Evolutionary conservation across 1,140 invertebrate species (phyloP), one percentile per base, ranked within the genome.

Genomic region (Lysiphlebus fabarum): DNA sequence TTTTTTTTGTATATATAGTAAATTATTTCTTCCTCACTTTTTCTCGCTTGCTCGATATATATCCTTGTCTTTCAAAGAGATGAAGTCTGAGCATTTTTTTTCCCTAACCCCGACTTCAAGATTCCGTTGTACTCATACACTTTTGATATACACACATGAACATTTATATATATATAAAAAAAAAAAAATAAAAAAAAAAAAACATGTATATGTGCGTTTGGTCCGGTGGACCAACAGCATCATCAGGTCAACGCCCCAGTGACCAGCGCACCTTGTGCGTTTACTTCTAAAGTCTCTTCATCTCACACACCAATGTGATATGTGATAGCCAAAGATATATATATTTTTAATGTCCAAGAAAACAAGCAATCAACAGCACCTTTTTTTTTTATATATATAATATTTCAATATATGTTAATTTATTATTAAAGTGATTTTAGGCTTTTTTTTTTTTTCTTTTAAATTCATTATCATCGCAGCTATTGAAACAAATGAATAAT

Each of bases 211-310:
- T 26, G 17, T 26, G 17, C 53, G 58, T 55, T 60, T 60, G 58
- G 58, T 60, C 53, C 53, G 41, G 17, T 26, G 17, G 57, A 51
- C 49, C 62, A 57, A 26, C 17, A 50, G 65, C 61, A 50, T 58
- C 62, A 63, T 63, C 70, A 69, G 73, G 73, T 75, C 73, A 75
- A 75, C 71, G 72, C 71, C 73, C 73, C 60, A 74, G 67, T 75
- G 70, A 75, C 70, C 72, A 75, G 69, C 65, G 70, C 70, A 70
- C 66, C 69, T 70, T 71, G 61, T 68, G 62, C 68, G 62, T 69
- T 58, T 56, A 56, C 44, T 58, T 55, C 65, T 50, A 40, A 64
- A 55, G 64, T 49, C 48, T 55, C 54, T 56, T 56, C 54, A 33
- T 56, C 58, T 43, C 47, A 12, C 40, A 14, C 42, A 44, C 51